Conservation (phyloP, 2,888 invertebrate species). For the Lasioglossum zephyrum region DNA sequence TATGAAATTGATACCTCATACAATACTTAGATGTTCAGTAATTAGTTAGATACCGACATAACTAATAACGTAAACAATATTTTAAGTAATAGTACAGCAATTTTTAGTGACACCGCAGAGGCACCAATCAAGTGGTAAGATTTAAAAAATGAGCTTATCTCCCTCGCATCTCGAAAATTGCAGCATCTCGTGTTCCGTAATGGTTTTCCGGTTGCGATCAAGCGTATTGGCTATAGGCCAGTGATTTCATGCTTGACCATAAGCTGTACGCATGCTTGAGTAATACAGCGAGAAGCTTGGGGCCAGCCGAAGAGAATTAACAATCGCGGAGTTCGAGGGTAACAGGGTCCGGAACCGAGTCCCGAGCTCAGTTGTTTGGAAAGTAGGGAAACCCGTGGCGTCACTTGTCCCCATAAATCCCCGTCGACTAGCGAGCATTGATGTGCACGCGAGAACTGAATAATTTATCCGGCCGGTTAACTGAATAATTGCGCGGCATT, state of each 20-base stretch:
- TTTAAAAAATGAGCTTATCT: neutral
- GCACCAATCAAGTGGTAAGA: too few species aligned
- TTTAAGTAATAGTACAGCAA: too few species aligned
- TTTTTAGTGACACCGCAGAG: too few species aligned
- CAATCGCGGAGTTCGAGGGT: constrained; percentile 3
- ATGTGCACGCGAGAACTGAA: constrained; percentile 53
- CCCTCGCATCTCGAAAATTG: neutral
- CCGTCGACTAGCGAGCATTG: constrained; percentile 37
- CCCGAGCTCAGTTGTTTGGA: neutral
- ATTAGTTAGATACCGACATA: too few species aligned
- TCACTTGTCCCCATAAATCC: constrained; percentile 28
- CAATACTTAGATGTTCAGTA: too few species aligned
- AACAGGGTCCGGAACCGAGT: neutral
- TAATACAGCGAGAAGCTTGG: neutral
- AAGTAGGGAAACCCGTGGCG: constrained; percentile 23
- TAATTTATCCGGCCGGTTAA: constrained; percentile 66
- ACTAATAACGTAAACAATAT: too few species aligned
- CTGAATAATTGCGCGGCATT: constrained; percentile 60
- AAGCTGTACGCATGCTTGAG: neutral
- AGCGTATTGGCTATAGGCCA: neutral
- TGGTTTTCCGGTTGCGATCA: neutral
- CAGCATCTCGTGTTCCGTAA: neutral
- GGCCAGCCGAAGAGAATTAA: neutral
- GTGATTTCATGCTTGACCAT: neutral
- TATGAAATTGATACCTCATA: too few species aligned